Conservation (phyloP, 2,888 invertebrate genomes). For the Phyllotreta cruciferae region DNA sequence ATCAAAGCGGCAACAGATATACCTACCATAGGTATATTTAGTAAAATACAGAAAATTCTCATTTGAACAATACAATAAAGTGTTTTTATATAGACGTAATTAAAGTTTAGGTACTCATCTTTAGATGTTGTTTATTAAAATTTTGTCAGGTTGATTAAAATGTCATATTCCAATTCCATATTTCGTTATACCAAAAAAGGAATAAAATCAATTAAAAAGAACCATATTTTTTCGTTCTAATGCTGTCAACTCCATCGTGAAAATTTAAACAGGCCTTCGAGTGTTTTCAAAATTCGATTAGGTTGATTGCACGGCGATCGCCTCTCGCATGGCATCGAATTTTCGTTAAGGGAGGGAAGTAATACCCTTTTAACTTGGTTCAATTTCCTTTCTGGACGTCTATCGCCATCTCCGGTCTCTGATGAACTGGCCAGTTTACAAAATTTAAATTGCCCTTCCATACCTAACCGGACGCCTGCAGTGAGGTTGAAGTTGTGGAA, state of each 20-base stretch:
- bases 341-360: constrained; percentile 22
- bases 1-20: not conserved
- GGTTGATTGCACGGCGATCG: constrained; percentile 26
- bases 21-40: not conserved
- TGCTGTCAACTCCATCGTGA: not conserved
- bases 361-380: constrained; percentile 38
- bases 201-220: not conserved
- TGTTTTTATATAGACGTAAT: too few species aligned
- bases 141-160: too few species aligned
- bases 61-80: too few species aligned
- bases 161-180: too few species aligned
- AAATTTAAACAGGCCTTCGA: constrained; percentile 20
- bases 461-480: constrained; percentile 8
- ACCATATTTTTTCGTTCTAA: not conserved
- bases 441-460: constrained; percentile 33
- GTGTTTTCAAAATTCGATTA: constrained; percentile 35
- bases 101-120: too few species aligned
- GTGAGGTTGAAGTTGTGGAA: not conserved
- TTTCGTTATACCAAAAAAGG: too few species aligned
- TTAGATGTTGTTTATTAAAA: too few species aligned
- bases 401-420: constrained; percentile 50
- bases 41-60: too few species aligned
- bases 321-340: constrained; percentile 22
- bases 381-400: constrained; percentile 42
- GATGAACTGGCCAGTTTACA: constrained; percentile 43